These are phyloP conservation scores for Pelvicachromis taeniatus DNA, from an alignment of 2,113 vertebrate species.

Conservation along the genomic window DNA sequence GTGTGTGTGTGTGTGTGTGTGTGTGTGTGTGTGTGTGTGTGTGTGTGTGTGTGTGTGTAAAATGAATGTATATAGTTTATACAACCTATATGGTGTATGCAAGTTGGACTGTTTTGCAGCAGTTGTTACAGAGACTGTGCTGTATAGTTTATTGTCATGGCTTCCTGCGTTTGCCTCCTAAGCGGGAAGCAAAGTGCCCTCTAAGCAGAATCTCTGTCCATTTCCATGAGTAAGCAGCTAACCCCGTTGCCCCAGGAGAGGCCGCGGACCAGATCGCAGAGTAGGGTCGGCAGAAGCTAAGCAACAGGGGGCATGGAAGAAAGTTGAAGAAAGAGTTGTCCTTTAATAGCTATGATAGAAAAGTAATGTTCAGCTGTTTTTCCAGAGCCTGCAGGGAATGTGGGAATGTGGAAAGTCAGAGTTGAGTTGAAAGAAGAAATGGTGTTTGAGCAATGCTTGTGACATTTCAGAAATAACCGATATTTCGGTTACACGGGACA, in stretches of 20 bases:
- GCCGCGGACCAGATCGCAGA: conserved; percentile 39
- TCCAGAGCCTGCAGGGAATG: background rate
- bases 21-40: too few species aligned
- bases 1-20: too few species aligned
- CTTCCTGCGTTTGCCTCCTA: conserved; percentile 59
- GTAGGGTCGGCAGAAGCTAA: conserved; percentile 15
- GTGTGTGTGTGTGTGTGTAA: background rate
- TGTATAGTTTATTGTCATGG: conserved; percentile 55
- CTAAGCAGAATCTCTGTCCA: conserved; percentile 64
- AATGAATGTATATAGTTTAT: background rate
- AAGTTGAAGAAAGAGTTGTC: background rate
- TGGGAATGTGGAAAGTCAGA: background rate
- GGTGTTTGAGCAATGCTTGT: background rate
- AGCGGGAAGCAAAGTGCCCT: conserved; percentile 68
- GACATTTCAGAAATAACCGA: background rate
- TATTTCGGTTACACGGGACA: conserved; percentile 1
- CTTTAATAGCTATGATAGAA: background rate
- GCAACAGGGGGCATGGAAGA: conserved; percentile 12
- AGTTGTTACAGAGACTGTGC: conserved; percentile 17
- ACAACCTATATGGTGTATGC: background rate
- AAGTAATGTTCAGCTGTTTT: background rate
- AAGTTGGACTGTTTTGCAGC: background rate
- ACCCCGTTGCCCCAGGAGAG: conserved; percentile 47
- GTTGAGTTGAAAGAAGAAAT: background rate
- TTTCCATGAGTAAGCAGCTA: conserved; percentile 72